phyloP scores from a whole-genome alignment of 2,797 vertebrate species.

The Sphenopsis melanotis region DNA sequence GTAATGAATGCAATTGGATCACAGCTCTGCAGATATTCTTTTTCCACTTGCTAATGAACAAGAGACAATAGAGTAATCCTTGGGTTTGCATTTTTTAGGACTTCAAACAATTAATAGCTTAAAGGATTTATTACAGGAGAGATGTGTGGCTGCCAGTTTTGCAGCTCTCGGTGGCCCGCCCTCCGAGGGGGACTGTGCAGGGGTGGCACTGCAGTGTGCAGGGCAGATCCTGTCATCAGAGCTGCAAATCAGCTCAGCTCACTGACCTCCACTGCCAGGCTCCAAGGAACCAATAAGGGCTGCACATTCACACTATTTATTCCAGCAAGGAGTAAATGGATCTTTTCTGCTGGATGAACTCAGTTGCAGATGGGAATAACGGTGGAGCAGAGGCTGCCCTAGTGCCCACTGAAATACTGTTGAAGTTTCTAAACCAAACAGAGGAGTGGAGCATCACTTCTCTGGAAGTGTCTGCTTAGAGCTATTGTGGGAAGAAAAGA shows the following conservation, averaged over 20 bases:
- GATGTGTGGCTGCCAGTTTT: neutral
- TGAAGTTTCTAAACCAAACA: neutral
- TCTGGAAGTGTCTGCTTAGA: neutral
- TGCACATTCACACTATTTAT: neutral
- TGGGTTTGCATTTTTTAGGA: neutral
- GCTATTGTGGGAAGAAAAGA: neutral
- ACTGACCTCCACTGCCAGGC: neutral
- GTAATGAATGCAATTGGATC: neutral
- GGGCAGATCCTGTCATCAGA: neutral
- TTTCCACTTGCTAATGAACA: neutral
- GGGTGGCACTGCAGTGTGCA: neutral
- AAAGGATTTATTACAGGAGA: neutral
- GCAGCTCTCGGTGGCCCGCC: neutral
- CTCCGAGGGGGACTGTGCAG: neutral
- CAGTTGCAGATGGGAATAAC: neutral
- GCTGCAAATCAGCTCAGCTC: neutral
- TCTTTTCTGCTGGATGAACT: neutral
- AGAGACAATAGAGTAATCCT: neutral
- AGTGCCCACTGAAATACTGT: neutral
- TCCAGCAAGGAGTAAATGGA: constrained; percentile 1
- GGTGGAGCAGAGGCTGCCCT: neutral
- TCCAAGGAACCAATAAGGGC: neutral
- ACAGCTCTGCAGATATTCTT: neutral
- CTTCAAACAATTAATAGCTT: neutral
- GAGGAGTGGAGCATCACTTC: neutral